Evolutionary conservation across 2,797 vertebrate species (phyloP).

Genomic region (Mus caroli): DNA sequence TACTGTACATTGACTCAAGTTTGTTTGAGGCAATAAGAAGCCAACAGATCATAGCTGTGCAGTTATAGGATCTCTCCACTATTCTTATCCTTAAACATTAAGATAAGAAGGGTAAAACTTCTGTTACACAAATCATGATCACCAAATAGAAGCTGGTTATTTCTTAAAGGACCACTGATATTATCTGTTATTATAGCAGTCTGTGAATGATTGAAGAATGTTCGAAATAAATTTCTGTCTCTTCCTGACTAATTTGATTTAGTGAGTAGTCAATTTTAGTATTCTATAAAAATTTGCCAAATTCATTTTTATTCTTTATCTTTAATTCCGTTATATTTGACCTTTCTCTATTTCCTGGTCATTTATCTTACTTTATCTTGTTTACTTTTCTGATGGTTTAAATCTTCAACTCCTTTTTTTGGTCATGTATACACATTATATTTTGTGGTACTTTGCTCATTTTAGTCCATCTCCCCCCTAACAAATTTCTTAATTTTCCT

Average conservation of each 20-base stretch:
- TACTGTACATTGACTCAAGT: conserved; percentile 3
- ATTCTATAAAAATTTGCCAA: conserved; percentile 13
- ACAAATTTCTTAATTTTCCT: not conserved
- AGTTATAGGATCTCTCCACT: not conserved
- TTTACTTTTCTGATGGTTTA: conserved; percentile 55
- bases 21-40: conserved; percentile 25
- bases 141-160: not conserved
- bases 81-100: not conserved
- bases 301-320: conserved; percentile 50
- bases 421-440: not conserved
- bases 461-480: not conserved
- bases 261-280: conserved; percentile 17
- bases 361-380: conserved; percentile 52
- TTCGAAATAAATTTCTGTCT: conserved; percentile 62
- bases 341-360: conserved; percentile 4
- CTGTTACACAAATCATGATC: not conserved
- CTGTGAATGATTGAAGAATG: conserved; percentile 17
- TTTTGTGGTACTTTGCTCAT: conserved; percentile 10
- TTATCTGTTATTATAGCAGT: conserved; percentile 22
- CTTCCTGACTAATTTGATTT: conserved; percentile 57
- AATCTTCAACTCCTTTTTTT: not conserved
- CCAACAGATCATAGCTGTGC: not conserved
- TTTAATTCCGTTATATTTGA: conserved; percentile 52
- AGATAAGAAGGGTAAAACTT: conserved; percentile 20
- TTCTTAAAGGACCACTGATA: not conserved